Conservation (phyloP, 2,888 invertebrate species). For the Drosophila setosimentum region DNA sequence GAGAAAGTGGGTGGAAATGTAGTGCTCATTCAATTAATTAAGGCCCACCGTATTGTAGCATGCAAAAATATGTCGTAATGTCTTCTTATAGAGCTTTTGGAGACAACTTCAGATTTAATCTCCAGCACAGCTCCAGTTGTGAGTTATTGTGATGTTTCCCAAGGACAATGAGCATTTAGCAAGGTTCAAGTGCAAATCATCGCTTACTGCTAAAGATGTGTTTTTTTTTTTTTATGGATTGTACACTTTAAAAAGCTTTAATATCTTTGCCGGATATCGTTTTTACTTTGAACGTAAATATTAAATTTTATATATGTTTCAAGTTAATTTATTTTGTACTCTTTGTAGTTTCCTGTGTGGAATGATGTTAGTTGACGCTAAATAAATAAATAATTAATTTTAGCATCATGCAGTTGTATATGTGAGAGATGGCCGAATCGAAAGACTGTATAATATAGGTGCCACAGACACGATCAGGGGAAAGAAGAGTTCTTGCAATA, state of each 20-base stretch:
- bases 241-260: background rate
- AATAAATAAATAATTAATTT: background rate
- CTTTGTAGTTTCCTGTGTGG: background rate
- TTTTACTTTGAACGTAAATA: too few species aligned
- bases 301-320: too few species aligned
- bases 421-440: background rate
- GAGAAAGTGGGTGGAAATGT: background rate
- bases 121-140: too few species aligned
- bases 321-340: too few species aligned
- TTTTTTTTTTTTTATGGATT: background rate
- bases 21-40: background rate
- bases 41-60: accelerated
- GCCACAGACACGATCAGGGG: background rate
- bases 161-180: background rate
- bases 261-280: too few species aligned
- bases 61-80: background rate
- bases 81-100: background rate
- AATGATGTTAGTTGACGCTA: background rate
- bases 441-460: background rate
- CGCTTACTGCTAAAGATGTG: too few species aligned
- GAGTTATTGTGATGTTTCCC: background rate
- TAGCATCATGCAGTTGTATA: background rate
- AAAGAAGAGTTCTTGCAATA: background rate
- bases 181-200: background rate
- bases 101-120: too few species aligned